Evolutionary conservation across 2,888 invertebrate genomes (phyloP), one percentile per base, ranked within the genome.

Genomic region (Ichneumon xanthorius): DNA sequence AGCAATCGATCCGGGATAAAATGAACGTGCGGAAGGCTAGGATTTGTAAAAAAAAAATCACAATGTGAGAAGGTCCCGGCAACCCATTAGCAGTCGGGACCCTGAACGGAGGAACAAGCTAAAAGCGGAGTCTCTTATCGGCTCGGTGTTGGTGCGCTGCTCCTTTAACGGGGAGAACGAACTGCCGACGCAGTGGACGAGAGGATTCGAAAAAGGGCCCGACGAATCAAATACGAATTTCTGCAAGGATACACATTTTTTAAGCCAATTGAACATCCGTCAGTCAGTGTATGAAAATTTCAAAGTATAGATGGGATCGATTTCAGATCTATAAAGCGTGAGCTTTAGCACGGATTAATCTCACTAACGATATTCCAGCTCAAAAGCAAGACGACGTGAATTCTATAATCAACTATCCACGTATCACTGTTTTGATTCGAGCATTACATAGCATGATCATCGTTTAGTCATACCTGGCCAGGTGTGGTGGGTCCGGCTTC

Each of bases 1-100:
- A 86, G 86, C 86, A 86, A 86, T 86, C 82, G 86, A 86, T 86
- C 86, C 77, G 67, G 82, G 86, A 80, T 80, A 78, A 80, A 86
- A 80, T 82, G 77, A 86, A 86, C 86, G 82, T 75, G 75, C 75
- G 82, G 77, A 85, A 73, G 80, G 71, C 82, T 50, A 48, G 72
- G 75, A 80, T 82, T 77, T 53, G 76, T 82, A 70, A 61, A 33
- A 68, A 68, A 67, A 53, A 53, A 68, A 61, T 48, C 80, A 78
- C 77, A 82, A 83, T 82, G 85, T 85, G 85, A 85, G 79, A 85
- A 82, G 85, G 80, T 82, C 82, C 67, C 76, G 80, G 85, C 82
- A 85, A 82, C 82, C 85, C 80, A 83, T 86, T 86, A 86, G 86
- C 37, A 80, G 82, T 73, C 65, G 61, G 63, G 48, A 82, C 58